Evolutionary conservation across 2,888 invertebrate species (phyloP), one percentile per base, ranked within the genome.

Genomic region (Chydorus sphaericus): DNA sequence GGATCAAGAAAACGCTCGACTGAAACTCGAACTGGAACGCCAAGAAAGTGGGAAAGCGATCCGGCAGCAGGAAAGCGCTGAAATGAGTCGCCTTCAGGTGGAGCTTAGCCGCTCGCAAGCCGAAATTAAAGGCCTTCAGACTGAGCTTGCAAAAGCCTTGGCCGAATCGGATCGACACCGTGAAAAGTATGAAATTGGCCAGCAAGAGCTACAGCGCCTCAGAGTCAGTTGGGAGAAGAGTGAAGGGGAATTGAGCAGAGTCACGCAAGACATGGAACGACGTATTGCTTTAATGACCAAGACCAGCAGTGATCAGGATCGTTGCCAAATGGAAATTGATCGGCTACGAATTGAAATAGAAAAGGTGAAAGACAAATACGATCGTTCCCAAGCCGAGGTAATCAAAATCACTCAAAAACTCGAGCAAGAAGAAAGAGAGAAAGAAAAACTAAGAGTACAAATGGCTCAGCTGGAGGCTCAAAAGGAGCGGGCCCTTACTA

Each of bases 311-410:
- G 77, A 78, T 38, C 83, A 89, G 68, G 89, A 89, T 63, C 65
- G 64, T 58, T 62, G 62, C 29, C 65, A 65, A 51, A 55, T 56
- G 57, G 83, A 83, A 63, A 68, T 70, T 63, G 70, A 70, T 69
- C 77, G 88, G 48, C 82, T 88, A 62, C 82, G 86, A 66, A 87
- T 90, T 67, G 90, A 90, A 71, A 80, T 87, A 63, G 90, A 90
- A 67, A 90, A 90, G 73, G 80, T 88, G 60, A 78, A 86, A 63
- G 90, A 90, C 65, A 77, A 87, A 60, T 82, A 87, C 68, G 90
- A 90, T 66, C 59, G 61, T 30, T 60, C 62, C 7, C 62, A 63
- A 44, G 54, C 48, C 3, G 62, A 62, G 20, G 50, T 59, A 11
- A 49, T 44, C 3, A 87, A 88, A 71, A 72, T 88, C n/a, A 82